Evolutionary conservation across 2,888 invertebrate species (phyloP), one percentile per base, ranked within the genome.

Genomic region (Cybosia mesomella): DNA sequence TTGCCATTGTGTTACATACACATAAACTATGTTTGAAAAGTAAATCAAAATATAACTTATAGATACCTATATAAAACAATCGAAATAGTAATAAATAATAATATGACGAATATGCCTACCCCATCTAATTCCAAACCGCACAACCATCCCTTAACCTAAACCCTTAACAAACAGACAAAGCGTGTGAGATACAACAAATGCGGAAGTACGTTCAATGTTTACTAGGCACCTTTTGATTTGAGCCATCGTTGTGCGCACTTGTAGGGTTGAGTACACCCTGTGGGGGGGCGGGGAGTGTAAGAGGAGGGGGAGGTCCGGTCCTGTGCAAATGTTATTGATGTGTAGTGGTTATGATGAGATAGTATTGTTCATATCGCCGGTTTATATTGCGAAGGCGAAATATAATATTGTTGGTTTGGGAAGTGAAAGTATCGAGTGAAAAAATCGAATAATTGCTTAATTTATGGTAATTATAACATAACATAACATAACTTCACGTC

Each of bases 251-350:
- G 89, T 85, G 87, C 87, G 86, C 87, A 87, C 86, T 86, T 82
- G 80, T 71, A 77, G 78, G 73, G 76, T 68, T 66, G 67, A 63
- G 55, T 58, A 57, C 73, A 13, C 68, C 73, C 67, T 73, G 10
- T 28, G 68, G 79, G 61, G 70, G 66, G 64, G 53, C 24, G 32
- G 32, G 63, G 65, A 61, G 71, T 28, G 73, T 69, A 73, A n/a
- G 66, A 58, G 68, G 63, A 68, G 66, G 81, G 70, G 72, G 70
- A 66, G 60, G 79, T 77, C 79, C 80, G 81, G 82, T 80, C 80
- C 85, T 87, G 85, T 88, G 88, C 89, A 87, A 88, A 88, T 88
- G 87, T 87, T 88, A 88, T 87, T 86, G 81, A 83, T 81, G 82
- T 77, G 82, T 79, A 77, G 79, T 76, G 80, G 79, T 82, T 81